Conservation (phyloP, 2,888 invertebrate species). For the Tenthredo amoena region DNA sequence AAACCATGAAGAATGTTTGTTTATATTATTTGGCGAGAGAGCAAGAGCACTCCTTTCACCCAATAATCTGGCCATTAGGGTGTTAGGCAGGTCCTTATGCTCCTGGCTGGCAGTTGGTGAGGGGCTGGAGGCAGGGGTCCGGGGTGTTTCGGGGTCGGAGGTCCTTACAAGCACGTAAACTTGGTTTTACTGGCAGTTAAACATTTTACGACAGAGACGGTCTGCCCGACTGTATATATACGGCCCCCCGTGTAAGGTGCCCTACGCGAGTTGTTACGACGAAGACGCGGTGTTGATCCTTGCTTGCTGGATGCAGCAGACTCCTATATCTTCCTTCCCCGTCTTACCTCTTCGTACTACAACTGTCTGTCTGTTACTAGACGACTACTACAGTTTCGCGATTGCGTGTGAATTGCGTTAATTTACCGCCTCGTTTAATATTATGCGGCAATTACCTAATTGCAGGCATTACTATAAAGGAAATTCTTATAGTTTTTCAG, state of each 20-base stretch:
- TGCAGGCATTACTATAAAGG: slow-evolving; percentile 25
- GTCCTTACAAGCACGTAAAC: slow-evolving; percentile 77
- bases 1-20: slow-evolving; percentile 41
- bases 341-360: not conserved
- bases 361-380: slow-evolving; percentile 10
- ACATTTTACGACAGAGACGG: slow-evolving; percentile 76
- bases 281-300: slow-evolving; percentile 35
- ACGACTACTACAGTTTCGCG: slow-evolving; percentile 51
- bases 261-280: not conserved
- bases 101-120: slow-evolving; percentile 55
- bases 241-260: not conserved
- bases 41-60: slow-evolving; percentile 65
- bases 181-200: slow-evolving; percentile 77
- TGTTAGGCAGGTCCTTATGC: slow-evolving; percentile 64
- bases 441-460: slow-evolving; percentile 46
- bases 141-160: slow-evolving; percentile 65
- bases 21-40: slow-evolving; percentile 47
- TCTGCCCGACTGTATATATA: slow-evolving; percentile 62
- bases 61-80: slow-evolving; percentile 75
- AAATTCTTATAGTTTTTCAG: not conserved
- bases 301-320: slow-evolving; percentile 29
- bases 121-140: slow-evolving; percentile 29
- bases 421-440: slow-evolving; percentile 68
- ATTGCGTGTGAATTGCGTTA: slow-evolving; percentile 66
- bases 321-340: not conserved